Conservation (phyloP, 2,113 vertebrate species). For the Platycercus adscitus region DNA sequence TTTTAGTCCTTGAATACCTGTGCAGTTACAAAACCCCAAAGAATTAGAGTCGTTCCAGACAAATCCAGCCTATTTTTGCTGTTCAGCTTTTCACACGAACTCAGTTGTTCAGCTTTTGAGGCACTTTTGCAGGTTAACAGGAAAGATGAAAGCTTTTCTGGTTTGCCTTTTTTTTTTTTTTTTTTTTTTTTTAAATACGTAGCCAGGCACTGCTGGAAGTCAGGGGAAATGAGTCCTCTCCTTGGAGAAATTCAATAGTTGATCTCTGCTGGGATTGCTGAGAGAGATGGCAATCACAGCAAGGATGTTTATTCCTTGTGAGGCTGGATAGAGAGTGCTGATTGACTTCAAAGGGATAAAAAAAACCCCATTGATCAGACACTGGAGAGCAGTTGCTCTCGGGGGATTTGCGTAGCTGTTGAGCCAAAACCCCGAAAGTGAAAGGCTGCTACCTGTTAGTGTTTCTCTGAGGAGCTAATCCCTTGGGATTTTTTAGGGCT, state of each 20-base stretch:
- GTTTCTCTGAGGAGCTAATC: background rate
- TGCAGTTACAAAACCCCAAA: background rate
- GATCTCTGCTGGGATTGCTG: background rate
- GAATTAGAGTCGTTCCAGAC: background rate
- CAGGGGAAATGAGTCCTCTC: background rate
- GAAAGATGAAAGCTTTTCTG: background rate
- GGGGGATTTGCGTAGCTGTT: background rate
- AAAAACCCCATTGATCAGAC: accelerated
- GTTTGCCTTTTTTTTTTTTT: background rate
- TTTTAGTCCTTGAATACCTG: background rate
- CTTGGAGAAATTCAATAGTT: background rate
- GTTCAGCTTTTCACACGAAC: background rate
- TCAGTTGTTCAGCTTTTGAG: background rate
- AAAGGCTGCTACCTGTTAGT: background rate
- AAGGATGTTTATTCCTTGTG: background rate
- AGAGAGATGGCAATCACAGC: accelerated
- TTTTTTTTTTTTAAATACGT: background rate
- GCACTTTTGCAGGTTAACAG: background rate
- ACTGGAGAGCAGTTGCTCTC: background rate
- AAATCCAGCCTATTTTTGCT: background rate
- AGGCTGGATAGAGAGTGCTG: background rate
- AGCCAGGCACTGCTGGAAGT: background rate
- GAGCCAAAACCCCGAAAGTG: background rate
- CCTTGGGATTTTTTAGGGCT: accelerated
- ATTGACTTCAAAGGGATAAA: background rate